Evolutionary conservation across 2,113 vertebrate genomes (phyloP).

Genomic region (Xiphophorus maculatus): DNA sequence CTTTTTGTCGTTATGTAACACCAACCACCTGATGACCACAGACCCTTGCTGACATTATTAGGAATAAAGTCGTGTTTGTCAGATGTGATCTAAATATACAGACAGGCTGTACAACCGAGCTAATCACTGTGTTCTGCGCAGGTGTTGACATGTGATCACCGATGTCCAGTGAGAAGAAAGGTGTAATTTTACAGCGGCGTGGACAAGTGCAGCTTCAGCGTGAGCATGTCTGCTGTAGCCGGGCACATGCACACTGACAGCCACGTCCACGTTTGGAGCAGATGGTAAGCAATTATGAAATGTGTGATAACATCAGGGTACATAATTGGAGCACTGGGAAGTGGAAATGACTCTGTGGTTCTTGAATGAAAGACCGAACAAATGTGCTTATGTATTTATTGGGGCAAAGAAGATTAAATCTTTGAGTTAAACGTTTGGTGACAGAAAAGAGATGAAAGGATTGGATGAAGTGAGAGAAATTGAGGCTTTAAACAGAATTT

Average conservation of each 20-base stretch:
- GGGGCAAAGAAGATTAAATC: not conserved
- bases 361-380: not conserved
- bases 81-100: not conserved
- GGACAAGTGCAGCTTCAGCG: not conserved
- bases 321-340: constrained; percentile 2
- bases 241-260: not conserved
- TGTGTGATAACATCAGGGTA: constrained; percentile 13
- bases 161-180: not conserved
- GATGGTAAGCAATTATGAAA: constrained; percentile 38
- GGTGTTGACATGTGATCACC: not conserved
- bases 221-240: not conserved
- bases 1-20: not conserved
- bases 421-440: not conserved
- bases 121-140: not conserved
- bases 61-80: not conserved
- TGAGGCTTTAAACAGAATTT: not conserved
- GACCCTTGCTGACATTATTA: not conserved
- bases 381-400: not conserved
- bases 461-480: not conserved
- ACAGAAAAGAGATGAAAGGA: not conserved
- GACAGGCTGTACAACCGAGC: not conserved
- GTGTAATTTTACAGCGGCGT: constrained; percentile 1
- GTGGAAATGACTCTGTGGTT: not conserved
- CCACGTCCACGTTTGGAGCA: constrained; percentile 15
- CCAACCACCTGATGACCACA: not conserved